phyloP scores from a whole-genome alignment of 2,888 invertebrate genomes.

The Uropetala carovei region DNA sequence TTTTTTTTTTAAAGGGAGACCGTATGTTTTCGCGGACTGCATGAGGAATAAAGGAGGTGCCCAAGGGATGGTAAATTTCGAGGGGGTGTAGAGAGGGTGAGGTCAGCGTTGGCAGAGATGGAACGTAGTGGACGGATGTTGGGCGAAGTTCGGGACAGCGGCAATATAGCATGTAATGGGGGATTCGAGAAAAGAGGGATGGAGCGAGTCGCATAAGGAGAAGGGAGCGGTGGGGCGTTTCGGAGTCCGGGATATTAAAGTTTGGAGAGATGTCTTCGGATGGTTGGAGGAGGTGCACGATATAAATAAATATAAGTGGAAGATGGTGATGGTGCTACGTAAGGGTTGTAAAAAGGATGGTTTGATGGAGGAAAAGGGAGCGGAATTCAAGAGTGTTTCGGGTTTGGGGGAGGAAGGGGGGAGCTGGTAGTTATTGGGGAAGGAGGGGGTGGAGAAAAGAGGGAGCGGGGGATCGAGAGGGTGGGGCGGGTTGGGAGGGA shows the following conservation, averaged over 20 bases:
- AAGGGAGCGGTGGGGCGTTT: neutral
- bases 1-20: neutral
- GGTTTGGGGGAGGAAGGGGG: neutral
- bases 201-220: neutral
- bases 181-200: neutral
- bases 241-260: neutral
- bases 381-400: neutral
- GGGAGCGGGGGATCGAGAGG: neutral
- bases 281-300: neutral
- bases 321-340: neutral
- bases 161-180: neutral
- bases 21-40: neutral
- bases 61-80: neutral
- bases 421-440: neutral
- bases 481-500: neutral
- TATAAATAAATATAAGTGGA: conserved; percentile 9
- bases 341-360: neutral
- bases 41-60: neutral
- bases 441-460: neutral
- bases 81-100: neutral
- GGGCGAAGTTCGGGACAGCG: neutral
- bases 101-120: neutral
- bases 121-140: neutral
- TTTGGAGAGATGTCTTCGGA: neutral
- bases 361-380: neutral